phyloP scores from a whole-genome alignment of 2,888 invertebrate genomes.

The Leptopterna dolabrata region DNA sequence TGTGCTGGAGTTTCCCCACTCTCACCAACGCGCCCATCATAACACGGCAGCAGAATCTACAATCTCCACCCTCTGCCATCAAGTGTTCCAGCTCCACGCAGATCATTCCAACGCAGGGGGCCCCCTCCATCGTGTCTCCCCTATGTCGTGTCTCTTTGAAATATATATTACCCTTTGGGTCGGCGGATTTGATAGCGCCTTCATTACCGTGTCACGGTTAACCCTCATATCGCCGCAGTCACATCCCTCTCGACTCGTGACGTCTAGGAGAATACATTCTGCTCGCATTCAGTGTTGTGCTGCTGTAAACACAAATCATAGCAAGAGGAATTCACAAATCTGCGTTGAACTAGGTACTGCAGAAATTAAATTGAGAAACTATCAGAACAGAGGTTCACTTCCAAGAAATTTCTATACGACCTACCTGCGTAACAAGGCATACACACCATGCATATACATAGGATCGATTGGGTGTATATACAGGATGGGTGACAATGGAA shows the following conservation, averaged over 20 bases:
- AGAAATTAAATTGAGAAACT: too few species aligned
- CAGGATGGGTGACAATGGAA: too few species aligned
- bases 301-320: too few species aligned
- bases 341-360: too few species aligned
- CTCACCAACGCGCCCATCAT: not conserved
- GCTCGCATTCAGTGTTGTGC: not conserved
- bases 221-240: not conserved
- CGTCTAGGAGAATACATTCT: not conserved
- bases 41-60: not conserved
- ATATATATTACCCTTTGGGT: constrained; percentile 15
- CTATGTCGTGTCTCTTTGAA: not conserved
- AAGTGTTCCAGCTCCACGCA: not conserved
- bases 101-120: not conserved
- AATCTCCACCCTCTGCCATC: not conserved
- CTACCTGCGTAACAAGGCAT: too few species aligned
- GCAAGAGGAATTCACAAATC: too few species aligned
- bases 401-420: too few species aligned
- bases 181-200: not conserved
- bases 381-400: too few species aligned
- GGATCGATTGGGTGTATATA: too few species aligned
- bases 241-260: not conserved
- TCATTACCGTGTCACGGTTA: constrained; percentile 15
- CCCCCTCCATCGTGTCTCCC: not conserved
- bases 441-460: too few species aligned
- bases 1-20: not conserved